Conservation (phyloP, 2,888 invertebrate genomes). For the Cosmia trapezina region DNA sequence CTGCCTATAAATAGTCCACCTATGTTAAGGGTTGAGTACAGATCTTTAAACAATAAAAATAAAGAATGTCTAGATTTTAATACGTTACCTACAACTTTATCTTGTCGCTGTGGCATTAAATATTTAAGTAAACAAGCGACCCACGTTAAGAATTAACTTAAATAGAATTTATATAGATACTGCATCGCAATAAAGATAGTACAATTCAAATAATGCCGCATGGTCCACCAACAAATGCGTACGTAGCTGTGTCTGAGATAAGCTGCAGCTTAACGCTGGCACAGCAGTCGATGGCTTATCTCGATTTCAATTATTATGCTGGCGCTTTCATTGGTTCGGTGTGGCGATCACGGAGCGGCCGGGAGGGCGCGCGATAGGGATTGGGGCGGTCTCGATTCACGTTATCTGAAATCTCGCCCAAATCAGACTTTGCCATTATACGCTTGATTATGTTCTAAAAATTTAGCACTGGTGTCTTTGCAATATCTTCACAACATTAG, state of each 20-base stretch:
- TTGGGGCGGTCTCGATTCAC: constrained; percentile 82
- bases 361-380: constrained; percentile 75
- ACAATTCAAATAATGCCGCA: constrained; percentile 81
- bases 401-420: constrained; percentile 86
- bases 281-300: constrained; percentile 88
- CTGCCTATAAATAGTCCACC: background rate
- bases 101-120: background rate
- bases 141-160: constrained; percentile 70
- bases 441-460: constrained; percentile 78
- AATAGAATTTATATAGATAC: constrained; percentile 76
- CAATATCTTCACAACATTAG: constrained; percentile 10
- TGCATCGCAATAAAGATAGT: constrained; percentile 83
- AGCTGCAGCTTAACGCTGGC: constrained; percentile 86
- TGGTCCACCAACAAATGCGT: constrained; percentile 83
- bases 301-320: constrained; percentile 90
- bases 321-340: constrained; percentile 86
- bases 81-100: background rate
- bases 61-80: background rate
- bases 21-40: background rate
- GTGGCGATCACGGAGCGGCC: constrained; percentile 72
- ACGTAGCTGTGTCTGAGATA: constrained; percentile 84
- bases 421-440: constrained; percentile 82
- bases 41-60: background rate
- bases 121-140: constrained; percentile 56
- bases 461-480: constrained; percentile 55